Percentiles rank a stretch among this genome's conserved stretches.
These are phyloP conservation scores for Chelmon rostratus DNA, from an alignment of 2,797 vertebrate genomes.

Conservation along the genomic window DNA sequence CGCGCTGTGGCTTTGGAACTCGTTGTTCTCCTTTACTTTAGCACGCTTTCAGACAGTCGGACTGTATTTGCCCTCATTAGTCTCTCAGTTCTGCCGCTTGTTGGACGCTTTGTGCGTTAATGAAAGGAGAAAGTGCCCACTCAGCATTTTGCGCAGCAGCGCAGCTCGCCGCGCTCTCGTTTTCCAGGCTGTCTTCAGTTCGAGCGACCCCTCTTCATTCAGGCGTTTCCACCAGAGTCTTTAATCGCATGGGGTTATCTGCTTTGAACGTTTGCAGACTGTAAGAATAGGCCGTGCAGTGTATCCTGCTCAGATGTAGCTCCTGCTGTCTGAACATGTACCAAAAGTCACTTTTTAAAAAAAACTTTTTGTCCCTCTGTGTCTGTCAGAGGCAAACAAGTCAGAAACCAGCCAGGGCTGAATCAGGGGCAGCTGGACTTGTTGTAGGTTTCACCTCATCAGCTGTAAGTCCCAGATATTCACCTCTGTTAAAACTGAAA, in stretches of 20 bases:
- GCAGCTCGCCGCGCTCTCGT: neutral
- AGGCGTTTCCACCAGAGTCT: neutral
- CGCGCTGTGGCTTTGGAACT: slow-evolving; percentile 6
- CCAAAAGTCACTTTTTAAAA: neutral
- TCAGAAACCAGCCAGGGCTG: too few species aligned
- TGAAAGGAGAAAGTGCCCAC: neutral
- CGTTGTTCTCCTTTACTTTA: slow-evolving; percentile 4
- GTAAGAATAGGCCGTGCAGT: too few species aligned
- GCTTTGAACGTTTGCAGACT: neutral
- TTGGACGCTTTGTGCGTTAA: neutral
- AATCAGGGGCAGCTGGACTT: too few species aligned
- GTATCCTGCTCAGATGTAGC: neutral
- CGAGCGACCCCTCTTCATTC: neutral
- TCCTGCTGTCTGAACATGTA: slow-evolving; percentile 32
- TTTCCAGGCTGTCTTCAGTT: neutral
- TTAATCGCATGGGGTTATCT: neutral
- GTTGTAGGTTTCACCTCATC: too few species aligned
- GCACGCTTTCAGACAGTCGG: neutral
- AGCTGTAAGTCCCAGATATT: too few species aligned
- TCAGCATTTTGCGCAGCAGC: slow-evolving; percentile 4
- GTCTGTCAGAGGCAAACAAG: neutral
- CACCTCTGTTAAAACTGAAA: too few species aligned
- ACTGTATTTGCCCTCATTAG: too few species aligned
- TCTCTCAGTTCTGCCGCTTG: neutral
- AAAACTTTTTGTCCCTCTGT: too few species aligned